Conservation (phyloP, 2,113 vertebrate species). For the Cavia porcellus region DNA sequence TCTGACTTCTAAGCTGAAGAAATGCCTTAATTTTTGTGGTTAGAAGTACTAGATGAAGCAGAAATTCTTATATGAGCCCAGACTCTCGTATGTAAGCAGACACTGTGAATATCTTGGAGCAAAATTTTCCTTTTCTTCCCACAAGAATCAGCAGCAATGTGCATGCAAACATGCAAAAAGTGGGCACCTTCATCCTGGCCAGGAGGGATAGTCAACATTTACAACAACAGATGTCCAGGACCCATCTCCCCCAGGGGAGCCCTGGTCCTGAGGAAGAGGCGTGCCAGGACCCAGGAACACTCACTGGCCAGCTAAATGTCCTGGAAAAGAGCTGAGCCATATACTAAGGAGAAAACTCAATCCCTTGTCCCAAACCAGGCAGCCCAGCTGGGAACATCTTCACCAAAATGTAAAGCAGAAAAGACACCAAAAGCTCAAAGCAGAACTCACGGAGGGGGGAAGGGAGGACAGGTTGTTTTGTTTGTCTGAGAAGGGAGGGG, state of each 20-base stretch:
- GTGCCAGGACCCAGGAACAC: neutral
- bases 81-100: neutral
- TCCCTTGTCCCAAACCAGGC: neutral
- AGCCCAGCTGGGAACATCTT: neutral
- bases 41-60: neutral
- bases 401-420: neutral
- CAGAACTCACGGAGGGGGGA: neutral
- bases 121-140: neutral
- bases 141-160: accelerated
- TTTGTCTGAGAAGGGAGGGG: neutral
- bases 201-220: neutral
- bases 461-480: neutral
- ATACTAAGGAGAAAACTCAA: neutral
- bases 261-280: neutral
- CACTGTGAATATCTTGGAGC: neutral
- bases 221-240: neutral
- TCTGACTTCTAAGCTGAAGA: neutral
- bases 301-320: neutral
- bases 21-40: neutral
- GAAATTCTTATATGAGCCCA: neutral
- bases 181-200: neutral
- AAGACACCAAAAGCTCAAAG: neutral
- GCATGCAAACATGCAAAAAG: neutral
- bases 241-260: neutral
- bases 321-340: neutral